Evolutionary conservation across 2,888 invertebrate species (phyloP).

Genomic region (Drosophila mercatorum): DNA sequence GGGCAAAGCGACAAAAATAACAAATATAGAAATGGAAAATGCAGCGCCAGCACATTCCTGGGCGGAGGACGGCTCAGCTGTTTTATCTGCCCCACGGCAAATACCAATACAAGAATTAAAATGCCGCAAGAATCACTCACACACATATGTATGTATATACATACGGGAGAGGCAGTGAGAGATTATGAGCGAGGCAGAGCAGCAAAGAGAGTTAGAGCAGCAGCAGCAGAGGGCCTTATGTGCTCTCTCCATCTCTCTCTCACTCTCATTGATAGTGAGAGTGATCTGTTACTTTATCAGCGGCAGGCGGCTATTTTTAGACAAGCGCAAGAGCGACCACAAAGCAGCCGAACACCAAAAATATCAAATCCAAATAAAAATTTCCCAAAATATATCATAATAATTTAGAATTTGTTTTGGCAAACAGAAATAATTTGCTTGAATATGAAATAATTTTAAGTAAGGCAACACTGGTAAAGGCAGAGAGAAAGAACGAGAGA

Average conservation of each 20-base stretch:
- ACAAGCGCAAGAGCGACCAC: conserved; percentile 35
- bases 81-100: conserved; percentile 31
- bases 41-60: conserved; percentile 46
- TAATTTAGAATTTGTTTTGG: conserved; percentile 28
- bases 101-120: conserved; percentile 35
- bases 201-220: conserved; percentile 7
- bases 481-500: not conserved
- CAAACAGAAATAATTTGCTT: conserved; percentile 28
- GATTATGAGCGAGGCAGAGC: conserved; percentile 14
- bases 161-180: conserved; percentile 17
- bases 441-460: conserved; percentile 22
- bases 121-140: conserved; percentile 55
- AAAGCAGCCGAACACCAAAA: conserved; percentile 38
- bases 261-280: conserved; percentile 62
- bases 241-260: conserved; percentile 7
- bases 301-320: conserved; percentile 55
- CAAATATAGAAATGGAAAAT: conserved; percentile 30
- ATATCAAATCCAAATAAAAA: conserved; percentile 35
- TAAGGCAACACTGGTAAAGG: conserved; percentile 45
- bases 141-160: not conserved
- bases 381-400: conserved; percentile 46
- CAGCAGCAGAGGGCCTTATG: conserved; percentile 4
- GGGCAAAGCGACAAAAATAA: conserved; percentile 28
- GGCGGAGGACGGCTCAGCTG: conserved; percentile 49
- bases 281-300: conserved; percentile 72